phyloP scores from a whole-genome alignment of 37 sponge, comb jelly and placozoan genomes.

The Tethya wilhelma region DNA sequence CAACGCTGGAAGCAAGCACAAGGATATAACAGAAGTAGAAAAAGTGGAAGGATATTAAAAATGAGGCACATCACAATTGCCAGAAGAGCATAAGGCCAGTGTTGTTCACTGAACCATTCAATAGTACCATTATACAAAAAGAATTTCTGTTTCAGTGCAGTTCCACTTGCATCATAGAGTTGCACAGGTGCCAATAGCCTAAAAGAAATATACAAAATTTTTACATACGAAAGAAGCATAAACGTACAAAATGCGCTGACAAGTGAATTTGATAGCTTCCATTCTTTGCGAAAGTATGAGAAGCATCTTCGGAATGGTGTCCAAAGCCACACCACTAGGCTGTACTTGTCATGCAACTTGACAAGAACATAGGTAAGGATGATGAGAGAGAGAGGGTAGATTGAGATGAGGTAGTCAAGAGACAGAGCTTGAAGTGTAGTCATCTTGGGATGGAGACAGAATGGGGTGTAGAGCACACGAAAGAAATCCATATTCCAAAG shows the following conservation, averaged over 20 bases:
- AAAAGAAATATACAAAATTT: neutral
- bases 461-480: too few relatives aligned
- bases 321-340: conserved; percentile 1
- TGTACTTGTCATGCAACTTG: neutral
- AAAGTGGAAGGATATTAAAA: conserved; percentile 4
- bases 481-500: too few relatives aligned
- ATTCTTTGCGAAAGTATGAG: neutral
- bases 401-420: neutral
- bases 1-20: neutral
- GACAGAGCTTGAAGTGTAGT: neutral
- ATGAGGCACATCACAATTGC: neutral
- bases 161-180: too few relatives aligned
- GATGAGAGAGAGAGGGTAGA: neutral
- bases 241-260: neutral
- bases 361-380: neutral
- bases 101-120: neutral
- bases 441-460: too few relatives aligned
- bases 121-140: neutral
- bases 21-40: neutral
- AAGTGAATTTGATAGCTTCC: neutral
- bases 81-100: conserved; percentile 2
- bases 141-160: too few relatives aligned
- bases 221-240: neutral
- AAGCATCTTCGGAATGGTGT: neutral
- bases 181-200: neutral